phyloP scores from a whole-genome alignment of 2,888 invertebrate species.

The Cyrtodaria siliqua region DNA sequence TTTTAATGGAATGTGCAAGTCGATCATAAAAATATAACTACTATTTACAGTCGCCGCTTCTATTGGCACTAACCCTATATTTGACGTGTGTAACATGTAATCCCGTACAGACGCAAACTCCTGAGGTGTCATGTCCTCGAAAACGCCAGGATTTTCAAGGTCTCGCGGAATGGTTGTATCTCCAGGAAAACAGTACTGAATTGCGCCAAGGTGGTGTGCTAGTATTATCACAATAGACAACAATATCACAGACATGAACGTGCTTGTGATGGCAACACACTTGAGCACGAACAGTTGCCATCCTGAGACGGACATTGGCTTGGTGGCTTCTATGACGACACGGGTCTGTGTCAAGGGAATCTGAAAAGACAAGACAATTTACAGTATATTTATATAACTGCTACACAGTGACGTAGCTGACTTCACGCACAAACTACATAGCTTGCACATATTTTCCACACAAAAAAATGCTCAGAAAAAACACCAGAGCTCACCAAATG shows the following conservation, averaged over 20 bases:
- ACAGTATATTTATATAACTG: too few relatives aligned
- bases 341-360: conserved; percentile 7
- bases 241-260: conserved; percentile 57
- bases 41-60: conserved; percentile 68
- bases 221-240: conserved; percentile 58
- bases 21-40: conserved; percentile 79
- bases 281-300: conserved; percentile 22
- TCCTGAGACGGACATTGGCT: neutral
- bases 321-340: neutral
- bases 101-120: conserved; percentile 74
- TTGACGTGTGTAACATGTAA: conserved; percentile 67
- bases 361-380: conserved; percentile 8
- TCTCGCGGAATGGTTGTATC: conserved; percentile 60
- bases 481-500: too few relatives aligned
- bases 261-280: conserved; percentile 42
- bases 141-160: conserved; percentile 70
- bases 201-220: conserved; percentile 50
- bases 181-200: conserved; percentile 69
- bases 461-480: too few relatives aligned
- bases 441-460: too few relatives aligned
- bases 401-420: too few relatives aligned
- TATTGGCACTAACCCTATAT: conserved; percentile 67
- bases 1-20: conserved; percentile 75
- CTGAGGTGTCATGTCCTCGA: conserved; percentile 74
- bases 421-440: too few relatives aligned